phyloP scores from a whole-genome alignment of 2,888 invertebrate species.

The Aleiodes testaceus region DNA sequence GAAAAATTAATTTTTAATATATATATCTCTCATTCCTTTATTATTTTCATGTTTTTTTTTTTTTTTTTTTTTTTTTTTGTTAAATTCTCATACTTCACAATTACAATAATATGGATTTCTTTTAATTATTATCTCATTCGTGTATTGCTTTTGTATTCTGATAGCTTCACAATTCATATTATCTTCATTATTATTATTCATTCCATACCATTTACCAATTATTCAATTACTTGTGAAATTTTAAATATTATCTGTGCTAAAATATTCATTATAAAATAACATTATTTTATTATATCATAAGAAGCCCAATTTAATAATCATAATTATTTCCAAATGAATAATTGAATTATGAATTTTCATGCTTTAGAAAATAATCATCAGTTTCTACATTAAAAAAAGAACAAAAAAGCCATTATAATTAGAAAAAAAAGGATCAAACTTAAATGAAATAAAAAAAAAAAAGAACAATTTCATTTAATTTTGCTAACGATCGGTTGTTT shows the following conservation, averaged over 20 bases:
- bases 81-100: constrained; percentile 30
- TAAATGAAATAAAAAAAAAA: background rate
- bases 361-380: background rate
- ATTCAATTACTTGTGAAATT: background rate
- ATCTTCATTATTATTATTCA: background rate
- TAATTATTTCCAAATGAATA: background rate
- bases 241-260: no score
- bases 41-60: no score
- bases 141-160: constrained; percentile 15
- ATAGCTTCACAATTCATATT: background rate
- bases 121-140: constrained; percentile 13
- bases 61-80: constrained; percentile 29
- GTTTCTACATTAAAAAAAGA: no score
- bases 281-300: background rate
- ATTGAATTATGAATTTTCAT: background rate
- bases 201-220: constrained; percentile 3
- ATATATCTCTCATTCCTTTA: constrained; percentile 33
- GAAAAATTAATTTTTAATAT: constrained; percentile 28
- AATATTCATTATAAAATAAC: no score
- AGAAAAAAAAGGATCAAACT: no score
- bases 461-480: background rate
- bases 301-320: background rate
- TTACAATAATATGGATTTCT: constrained; percentile 23
- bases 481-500: constrained; percentile 30
- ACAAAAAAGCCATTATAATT: no score